Base-by-base conservation (phyloP, 1,140 invertebrate species). In the Acromyrmex charruanus region DNA sequence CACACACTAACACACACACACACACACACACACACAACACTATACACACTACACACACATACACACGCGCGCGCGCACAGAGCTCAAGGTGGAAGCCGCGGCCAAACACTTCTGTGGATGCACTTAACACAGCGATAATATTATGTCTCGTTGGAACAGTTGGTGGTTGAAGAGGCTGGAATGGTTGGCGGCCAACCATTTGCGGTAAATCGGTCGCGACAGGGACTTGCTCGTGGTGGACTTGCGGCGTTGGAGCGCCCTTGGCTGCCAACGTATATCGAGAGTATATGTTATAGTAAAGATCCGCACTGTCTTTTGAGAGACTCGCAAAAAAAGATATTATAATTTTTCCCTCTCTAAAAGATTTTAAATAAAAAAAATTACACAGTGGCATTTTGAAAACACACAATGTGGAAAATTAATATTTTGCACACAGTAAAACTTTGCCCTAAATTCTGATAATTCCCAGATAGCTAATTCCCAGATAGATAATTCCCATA, bases 101-200 rank as follows among this genome's bases (percentile, higher is more conserved):
- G 69, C 39, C 69, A 75, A 84, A 84, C 80, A 84, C 80, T 84
- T 75, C 80, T 75, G 69, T 63, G 61, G 58, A 84, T 84, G 80
- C 80, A 84, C 80, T 84, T 84, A 84, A 84, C 80, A 84, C 80
- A 84, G 80, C 80, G 80, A 84, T 84, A 84, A 84, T 84, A 84
- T 84, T 84, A 84, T 84, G 80, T 84, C 80, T 84, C 69, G 80
- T 84, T 84, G 80, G 69, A 84, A 84, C 69, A 84, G 80, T 84
- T 84, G 80, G 80, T 44, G 80, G 80, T 75, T 84, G 80, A 84
- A 75, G 80, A 84, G 80, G 69, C 69, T 28, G 69, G 69, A 84
- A 84, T 84, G 80, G 80, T 74, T 74, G 80, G 80, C 55, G 80
- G 80, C 69, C 80, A 84, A 84, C 80, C 80, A 84, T 84, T 84